These are phyloP conservation scores for Enteromius mattozi DNA, from an alignment of 2,797 vertebrate species.

Conservation along the genomic window DNA sequence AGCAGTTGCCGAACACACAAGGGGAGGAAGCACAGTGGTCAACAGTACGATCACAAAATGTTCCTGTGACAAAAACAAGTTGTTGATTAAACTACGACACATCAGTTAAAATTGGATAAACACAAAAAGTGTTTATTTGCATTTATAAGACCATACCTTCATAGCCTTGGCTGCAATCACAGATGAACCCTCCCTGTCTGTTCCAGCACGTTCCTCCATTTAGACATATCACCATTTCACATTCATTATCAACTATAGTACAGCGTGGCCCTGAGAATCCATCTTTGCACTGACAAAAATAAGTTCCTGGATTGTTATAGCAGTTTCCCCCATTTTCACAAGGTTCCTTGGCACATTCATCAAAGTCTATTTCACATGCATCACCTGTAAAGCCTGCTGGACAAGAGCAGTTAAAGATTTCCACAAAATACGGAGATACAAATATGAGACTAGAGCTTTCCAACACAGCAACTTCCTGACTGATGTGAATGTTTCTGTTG, in stretches of 20 bases:
- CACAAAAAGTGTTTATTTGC: not conserved
- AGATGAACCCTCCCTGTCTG: constrained; percentile 69
- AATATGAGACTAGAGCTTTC: constrained; percentile 78
- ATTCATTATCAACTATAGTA: constrained; percentile 72
- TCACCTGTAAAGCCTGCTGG: constrained; percentile 71
- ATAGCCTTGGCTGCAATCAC: constrained; percentile 75
- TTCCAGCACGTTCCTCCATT: constrained; percentile 77
- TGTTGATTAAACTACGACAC: not conserved
- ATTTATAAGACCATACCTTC: constrained; percentile 70
- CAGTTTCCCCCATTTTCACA: constrained; percentile 76
- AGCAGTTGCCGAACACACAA: constrained; percentile 76
- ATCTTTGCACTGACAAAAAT: constrained; percentile 73
- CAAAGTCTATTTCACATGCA: constrained; percentile 75
- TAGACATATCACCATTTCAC: constrained; percentile 73
- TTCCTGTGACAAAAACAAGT: constrained; percentile 67
- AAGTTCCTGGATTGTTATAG: constrained; percentile 76
- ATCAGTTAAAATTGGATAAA: not conserved
- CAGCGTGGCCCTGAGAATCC: constrained; percentile 74
- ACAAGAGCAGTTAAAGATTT: constrained; percentile 79
- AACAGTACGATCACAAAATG: constrained; percentile 70
- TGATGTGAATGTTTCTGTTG: constrained; percentile 76
- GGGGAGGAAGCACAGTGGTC: constrained; percentile 77
- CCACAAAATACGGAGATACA: constrained; percentile 74
- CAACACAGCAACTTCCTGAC: constrained; percentile 71
- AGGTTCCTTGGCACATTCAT: constrained; percentile 75